Conservation (phyloP, 2,797 vertebrate genomes). For the Notamacropus eugenii region DNA sequence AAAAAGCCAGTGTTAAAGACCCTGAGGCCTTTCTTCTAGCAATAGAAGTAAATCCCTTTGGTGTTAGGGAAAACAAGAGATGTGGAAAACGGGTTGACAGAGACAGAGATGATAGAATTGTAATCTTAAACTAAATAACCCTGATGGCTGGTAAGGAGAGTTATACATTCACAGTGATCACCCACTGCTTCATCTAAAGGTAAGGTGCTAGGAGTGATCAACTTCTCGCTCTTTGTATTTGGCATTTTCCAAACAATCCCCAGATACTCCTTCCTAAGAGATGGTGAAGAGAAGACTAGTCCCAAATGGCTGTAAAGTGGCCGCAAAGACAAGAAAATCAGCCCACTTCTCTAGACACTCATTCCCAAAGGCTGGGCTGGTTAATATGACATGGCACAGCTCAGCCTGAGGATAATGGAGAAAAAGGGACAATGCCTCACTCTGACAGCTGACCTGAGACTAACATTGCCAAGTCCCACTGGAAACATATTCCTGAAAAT, state of each 20-base stretch:
- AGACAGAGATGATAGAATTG: not conserved
- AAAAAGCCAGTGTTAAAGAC: not conserved
- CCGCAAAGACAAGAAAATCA: not conserved
- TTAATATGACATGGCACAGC: not conserved
- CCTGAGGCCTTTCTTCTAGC: not conserved
- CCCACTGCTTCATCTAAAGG: not conserved
- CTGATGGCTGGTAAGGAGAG: not conserved
- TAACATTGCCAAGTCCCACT: not conserved
- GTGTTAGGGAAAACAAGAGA: not conserved
- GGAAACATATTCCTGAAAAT: not conserved
- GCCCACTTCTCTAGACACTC: not conserved
- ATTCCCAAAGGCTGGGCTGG: not conserved
- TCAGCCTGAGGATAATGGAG: not conserved
- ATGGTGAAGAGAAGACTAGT: not conserved
- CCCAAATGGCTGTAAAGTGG: not conserved
- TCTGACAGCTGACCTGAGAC: not conserved
- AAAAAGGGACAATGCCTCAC: not conserved
- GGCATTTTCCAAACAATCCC: not conserved
- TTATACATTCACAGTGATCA: not conserved
- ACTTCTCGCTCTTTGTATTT: not conserved
- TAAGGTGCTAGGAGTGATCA: not conserved
- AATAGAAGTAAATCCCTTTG: not conserved
- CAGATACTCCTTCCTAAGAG: not conserved
- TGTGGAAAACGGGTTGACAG: not conserved
- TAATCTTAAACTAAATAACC: not conserved